Conservation (phyloP, 2,113 vertebrate species). For the Nipponia nippon region DNA sequence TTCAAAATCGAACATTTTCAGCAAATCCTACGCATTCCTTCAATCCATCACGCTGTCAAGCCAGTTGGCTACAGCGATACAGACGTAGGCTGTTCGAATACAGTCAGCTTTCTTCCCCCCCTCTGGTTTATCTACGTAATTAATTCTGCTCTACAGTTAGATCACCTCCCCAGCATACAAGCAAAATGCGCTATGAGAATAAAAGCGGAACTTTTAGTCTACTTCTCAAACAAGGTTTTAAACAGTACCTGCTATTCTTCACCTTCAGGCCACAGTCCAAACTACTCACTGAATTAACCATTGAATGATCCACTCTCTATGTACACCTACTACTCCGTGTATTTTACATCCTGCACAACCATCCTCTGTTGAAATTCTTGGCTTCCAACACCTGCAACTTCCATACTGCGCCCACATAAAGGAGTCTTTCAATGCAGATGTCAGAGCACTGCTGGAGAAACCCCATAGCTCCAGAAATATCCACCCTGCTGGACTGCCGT, state of each 20-base stretch:
- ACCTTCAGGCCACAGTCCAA: not conserved
- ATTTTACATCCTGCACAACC: not conserved
- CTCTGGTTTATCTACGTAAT: not conserved
- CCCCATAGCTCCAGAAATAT: not conserved
- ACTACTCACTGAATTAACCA: not conserved
- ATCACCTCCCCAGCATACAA: not conserved
- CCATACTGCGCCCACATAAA: not conserved
- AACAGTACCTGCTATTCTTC: not conserved
- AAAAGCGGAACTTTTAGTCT: not conserved
- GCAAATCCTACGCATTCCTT: not conserved
- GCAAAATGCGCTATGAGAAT: not conserved
- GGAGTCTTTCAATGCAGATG: not conserved
- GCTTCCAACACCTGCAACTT: not conserved
- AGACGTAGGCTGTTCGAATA: not conserved
- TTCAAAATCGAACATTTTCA: not conserved
- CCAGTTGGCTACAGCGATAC: not conserved
- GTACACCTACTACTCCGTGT: not conserved
- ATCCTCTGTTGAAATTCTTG: not conserved
- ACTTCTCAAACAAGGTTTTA: not conserved
- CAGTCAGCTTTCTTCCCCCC: fast-evolving
- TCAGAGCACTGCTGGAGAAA: not conserved
- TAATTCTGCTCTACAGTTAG: not conserved
- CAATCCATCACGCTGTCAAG: slow-evolving; percentile 3
- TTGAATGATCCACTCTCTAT: not conserved
- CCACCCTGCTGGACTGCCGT: not conserved